Base-by-base conservation (phyloP, 1,140 invertebrate species). In the Drosophila punjabiensis region DNA sequence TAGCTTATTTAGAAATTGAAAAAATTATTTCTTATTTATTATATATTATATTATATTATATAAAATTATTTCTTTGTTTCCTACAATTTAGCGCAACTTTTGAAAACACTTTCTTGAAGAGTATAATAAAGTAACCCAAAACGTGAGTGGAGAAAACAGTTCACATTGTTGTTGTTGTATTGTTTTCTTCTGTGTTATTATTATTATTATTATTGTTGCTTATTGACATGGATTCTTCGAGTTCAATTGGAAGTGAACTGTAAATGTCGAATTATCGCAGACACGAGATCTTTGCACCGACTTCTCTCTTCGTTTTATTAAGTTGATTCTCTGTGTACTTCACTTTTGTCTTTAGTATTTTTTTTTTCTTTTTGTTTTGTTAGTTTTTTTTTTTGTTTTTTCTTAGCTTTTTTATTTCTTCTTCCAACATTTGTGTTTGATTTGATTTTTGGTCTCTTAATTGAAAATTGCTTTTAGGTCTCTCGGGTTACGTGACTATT, bases 161-260 rank as follows among this genome's bases (percentile, higher is more conserved):
- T 30, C 20, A 67, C 20, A 9, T 8, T 28, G 24, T 2, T 37
- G 4, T 52, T 68, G 45, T 24, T 48, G 24, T 24, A 43, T 39
- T 39, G 58, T 63, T 39, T 61, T 30, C 32, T 53, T 4, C 39
- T 13, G n/a, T 63, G 10, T 39, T 63, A 18, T 52, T 67, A 33
- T 30, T 52, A 48, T 48, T 68, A 45, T 69, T 70, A 52, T 68
- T 50, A 30, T 43, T 63, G 75, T 37, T 64, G 60, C 61, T 71
- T 53, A 70, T 70, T 71, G 68, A 71, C 68, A 71, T 71, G 68
- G 64, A 71, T 71, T 71, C 68, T 33, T 56, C n/a, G 50, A 68
- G 68, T 71, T 71, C 64, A 71, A 71, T 71, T 71, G 68, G 68
- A 56, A 71, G 39, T 68, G 68, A 71, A 68, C 68, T 55, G 62